Evolutionary conservation across 1,140 invertebrate species (phyloP).

Genomic region (Philopotamus ludificatus): DNA sequence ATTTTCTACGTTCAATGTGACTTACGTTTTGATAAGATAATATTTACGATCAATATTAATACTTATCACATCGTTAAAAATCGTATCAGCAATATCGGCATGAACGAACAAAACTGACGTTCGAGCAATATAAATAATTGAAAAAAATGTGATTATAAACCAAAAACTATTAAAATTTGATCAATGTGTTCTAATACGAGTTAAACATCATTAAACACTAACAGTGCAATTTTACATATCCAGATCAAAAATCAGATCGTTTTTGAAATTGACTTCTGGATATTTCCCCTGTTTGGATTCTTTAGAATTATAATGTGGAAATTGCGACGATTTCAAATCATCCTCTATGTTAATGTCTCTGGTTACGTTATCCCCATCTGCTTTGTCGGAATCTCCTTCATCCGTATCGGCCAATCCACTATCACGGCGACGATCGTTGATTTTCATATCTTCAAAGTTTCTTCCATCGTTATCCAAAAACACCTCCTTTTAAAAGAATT

Average conservation of each 20-base stretch:
- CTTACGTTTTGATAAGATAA: too few species aligned
- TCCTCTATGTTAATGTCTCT: slow-evolving; percentile 34
- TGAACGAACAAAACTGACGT: too few species aligned
- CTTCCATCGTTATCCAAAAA: not conserved
- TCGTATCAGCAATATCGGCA: too few species aligned
- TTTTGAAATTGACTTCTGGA: slow-evolving; percentile 54
- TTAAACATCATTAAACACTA: too few species aligned
- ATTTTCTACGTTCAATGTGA: too few species aligned
- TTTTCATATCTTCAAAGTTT: not conserved
- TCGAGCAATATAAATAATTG: too few species aligned
- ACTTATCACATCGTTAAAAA: too few species aligned
- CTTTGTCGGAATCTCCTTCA: slow-evolving; percentile 51
- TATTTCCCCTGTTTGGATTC: slow-evolving; percentile 53
- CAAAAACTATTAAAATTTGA: too few species aligned
- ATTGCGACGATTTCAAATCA: not conserved
- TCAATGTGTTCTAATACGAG: too few species aligned
- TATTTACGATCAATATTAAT: too few species aligned
- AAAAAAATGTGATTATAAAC: too few species aligned
- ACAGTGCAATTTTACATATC: slow-evolving; percentile 54
- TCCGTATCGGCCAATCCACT: slow-evolving; percentile 53
- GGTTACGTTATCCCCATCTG: slow-evolving; percentile 46
- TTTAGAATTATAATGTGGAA: not conserved
- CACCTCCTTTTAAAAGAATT: slow-evolving; percentile 13
- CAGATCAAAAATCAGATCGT: slow-evolving; percentile 58
- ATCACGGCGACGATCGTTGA: slow-evolving; percentile 42